These are phyloP conservation scores for Dorcus parallelipipedus DNA, from an alignment of 2,888 invertebrate species.

Conservation along the genomic window DNA sequence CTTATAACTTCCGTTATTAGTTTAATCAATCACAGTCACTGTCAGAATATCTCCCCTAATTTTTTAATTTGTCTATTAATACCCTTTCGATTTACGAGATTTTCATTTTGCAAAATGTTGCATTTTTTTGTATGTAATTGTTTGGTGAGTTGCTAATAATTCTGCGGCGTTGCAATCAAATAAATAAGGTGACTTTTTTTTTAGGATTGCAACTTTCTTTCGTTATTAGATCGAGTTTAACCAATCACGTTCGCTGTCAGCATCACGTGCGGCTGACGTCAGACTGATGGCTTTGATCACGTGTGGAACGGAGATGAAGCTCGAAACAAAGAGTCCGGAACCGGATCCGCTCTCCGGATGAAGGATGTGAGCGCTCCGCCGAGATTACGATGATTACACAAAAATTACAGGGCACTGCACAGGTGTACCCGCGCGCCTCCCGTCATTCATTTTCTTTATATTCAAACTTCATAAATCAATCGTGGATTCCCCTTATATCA, in stretches of 20 bases:
- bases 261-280: slow-evolving; percentile 29
- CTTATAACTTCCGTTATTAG: no score
- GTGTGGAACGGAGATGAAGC: slow-evolving; percentile 30
- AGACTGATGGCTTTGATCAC: slow-evolving; percentile 33
- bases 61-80: no score
- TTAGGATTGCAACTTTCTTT: not conserved
- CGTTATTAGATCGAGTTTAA: slow-evolving; percentile 16
- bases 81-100: no score
- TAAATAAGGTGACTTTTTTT: no score
- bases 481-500: not conserved
- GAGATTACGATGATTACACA: slow-evolving; percentile 22
- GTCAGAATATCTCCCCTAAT: no score
- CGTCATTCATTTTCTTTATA: slow-evolving; percentile 8
- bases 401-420: slow-evolving; percentile 16
- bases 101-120: no score
- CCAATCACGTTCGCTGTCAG: slow-evolving; percentile 26
- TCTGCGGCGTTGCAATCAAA: no score
- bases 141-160: no score
- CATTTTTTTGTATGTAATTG: no score
- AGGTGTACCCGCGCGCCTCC: slow-evolving; percentile 10
- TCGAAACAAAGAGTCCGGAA: slow-evolving; percentile 28
- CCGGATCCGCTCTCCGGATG: slow-evolving; percentile 27
- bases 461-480: slow-evolving; percentile 16
- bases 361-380: slow-evolving; percentile 22
- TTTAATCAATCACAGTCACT: no score